Evolutionary conservation across 2,113 vertebrate species (phyloP).

Genomic region (Ascaphus truei): DNA sequence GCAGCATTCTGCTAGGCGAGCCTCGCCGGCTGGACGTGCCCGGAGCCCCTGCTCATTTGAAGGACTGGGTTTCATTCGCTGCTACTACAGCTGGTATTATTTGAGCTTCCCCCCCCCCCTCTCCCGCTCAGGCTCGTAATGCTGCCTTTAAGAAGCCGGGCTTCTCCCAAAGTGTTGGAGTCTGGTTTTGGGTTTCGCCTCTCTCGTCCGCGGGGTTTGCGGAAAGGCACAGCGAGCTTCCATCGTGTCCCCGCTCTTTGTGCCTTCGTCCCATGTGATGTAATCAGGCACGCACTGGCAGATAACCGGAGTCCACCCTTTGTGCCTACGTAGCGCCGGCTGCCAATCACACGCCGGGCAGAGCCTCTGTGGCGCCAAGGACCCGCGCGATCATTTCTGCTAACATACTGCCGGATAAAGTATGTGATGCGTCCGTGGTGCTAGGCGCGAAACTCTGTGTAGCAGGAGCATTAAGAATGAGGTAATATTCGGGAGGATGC

Average conservation of each 20-base stretch:
- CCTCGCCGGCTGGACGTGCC: not conserved
- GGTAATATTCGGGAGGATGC: too few species aligned
- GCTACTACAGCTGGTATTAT: not conserved
- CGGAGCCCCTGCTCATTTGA: not conserved
- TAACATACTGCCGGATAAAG: not conserved
- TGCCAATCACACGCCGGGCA: conserved; percentile 27
- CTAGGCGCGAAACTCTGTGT: too few species aligned
- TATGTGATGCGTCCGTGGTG: not conserved
- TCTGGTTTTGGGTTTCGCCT: not conserved
- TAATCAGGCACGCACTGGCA: conserved; percentile 9
- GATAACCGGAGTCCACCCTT: conserved; percentile 23
- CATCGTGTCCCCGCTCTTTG: conserved; percentile 24
- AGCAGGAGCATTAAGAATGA: too few species aligned
- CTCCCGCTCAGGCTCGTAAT: not conserved
- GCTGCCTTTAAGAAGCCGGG: not conserved
- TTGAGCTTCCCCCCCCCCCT: not conserved
- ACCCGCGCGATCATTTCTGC: not conserved
- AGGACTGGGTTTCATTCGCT: not conserved
- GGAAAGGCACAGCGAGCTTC: conserved; percentile 21
- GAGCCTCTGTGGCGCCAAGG: conserved; percentile 19
- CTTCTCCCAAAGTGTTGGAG: not conserved
- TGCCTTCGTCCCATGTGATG: conserved; percentile 17
- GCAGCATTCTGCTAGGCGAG: conserved; percentile 7
- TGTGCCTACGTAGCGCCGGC: conserved; percentile 15
- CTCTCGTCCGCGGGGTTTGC: not conserved